Percentiles rank a stretch among this genome's conserved stretches.
Conservation (phyloP, 23 tunicate genomes). For the Pegea sp. region DNA sequence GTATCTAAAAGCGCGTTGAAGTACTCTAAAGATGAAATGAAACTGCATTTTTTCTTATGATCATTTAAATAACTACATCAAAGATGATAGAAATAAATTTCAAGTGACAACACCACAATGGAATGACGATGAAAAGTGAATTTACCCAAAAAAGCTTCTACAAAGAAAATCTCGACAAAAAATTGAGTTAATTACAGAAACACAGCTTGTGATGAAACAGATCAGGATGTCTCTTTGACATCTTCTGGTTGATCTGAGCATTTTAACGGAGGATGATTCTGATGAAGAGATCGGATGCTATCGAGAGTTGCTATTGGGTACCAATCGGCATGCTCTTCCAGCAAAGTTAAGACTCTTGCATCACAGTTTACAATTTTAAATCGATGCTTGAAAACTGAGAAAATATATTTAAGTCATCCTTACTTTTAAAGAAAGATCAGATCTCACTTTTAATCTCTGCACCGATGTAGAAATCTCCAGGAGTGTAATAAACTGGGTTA, state of each 20-base stretch:
- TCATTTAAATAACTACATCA: no score
- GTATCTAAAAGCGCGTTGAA: no score
- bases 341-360: conserved; percentile 38
- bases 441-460: conserved; percentile 45
- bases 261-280: conserved; percentile 6
- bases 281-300: conserved; percentile 52
- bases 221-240: no score
- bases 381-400: conserved; percentile 64
- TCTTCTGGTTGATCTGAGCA: no score
- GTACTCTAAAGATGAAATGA: no score
- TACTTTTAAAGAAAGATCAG: background rate
- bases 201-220: background rate
- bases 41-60: no score
- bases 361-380: conserved; percentile 79
- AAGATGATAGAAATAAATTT: no score
- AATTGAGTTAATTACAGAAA: background rate
- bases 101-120: no score
- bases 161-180: background rate
- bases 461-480: conserved; percentile 81
- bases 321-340: conserved; percentile 40
- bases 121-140: no score
- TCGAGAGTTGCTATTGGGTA: conserved; percentile 40
- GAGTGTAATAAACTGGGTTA: conserved; percentile 78
- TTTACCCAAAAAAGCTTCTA: no score
- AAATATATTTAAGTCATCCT: background rate